Evolutionary conservation across 2,113 vertebrate genomes (phyloP).

Genomic region (Myiagra hebetior): DNA sequence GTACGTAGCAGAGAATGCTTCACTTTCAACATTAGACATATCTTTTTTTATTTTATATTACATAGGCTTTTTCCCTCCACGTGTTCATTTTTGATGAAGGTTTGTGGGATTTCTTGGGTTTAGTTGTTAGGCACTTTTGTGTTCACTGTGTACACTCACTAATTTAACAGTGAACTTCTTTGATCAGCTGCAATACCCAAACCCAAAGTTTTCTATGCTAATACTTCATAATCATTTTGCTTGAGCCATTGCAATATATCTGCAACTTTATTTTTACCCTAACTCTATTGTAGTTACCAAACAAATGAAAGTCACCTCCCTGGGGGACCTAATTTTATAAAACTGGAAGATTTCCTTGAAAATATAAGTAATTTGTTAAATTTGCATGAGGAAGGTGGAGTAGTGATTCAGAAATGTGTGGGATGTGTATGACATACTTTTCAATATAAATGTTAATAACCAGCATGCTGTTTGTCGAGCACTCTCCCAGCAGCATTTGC

Average conservation of each 20-base stretch:
- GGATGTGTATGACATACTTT: not conserved
- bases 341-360: not conserved
- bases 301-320: not conserved
- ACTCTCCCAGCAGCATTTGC: not conserved
- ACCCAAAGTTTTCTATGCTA: not conserved
- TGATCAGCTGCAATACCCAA: not conserved
- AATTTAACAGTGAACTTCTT: not conserved
- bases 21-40: not conserved
- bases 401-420: not conserved
- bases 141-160: not conserved
- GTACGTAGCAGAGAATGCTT: not conserved
- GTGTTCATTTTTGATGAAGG: not conserved
- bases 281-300: not conserved
- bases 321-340: not conserved
- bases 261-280: not conserved
- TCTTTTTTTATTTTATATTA: not conserved
- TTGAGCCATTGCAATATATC: not conserved
- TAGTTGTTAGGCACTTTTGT: not conserved
- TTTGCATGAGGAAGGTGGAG: not conserved
- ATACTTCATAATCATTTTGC: not conserved
- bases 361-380: not conserved
- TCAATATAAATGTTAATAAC: not conserved
- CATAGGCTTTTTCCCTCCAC: not conserved
- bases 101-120: not conserved
- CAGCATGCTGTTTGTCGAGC: not conserved